These are phyloP conservation scores for Ptychodera flava DNA, from an alignment of 35 echinoderm and acorn worm genomes.

Conservation along the genomic window DNA sequence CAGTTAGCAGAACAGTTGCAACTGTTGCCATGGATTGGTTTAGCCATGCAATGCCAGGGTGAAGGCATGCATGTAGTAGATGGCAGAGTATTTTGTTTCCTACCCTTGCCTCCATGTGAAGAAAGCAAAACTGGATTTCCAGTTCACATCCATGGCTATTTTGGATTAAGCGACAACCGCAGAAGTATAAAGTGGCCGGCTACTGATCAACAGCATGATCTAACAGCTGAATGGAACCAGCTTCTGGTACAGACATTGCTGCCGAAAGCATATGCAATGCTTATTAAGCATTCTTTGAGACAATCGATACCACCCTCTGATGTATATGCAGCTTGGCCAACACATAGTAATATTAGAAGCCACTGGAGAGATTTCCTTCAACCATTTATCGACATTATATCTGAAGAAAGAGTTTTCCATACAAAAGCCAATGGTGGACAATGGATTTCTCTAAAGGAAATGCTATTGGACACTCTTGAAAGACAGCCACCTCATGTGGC, in stretches of 20 bases:
- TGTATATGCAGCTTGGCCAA: constrained; percentile 73
- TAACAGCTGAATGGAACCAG: constrained; percentile 65
- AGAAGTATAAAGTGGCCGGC: constrained; percentile 79
- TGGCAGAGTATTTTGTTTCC: constrained; percentile 90
- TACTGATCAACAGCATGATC: constrained; percentile 50
- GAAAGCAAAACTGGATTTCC: constrained; percentile 68
- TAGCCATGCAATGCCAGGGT: constrained; percentile 31
- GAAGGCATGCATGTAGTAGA: neutral
- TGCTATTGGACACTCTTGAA: neutral
- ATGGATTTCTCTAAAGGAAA: neutral
- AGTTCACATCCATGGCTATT: constrained; percentile 90
- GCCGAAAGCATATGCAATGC: constrained; percentile 52
- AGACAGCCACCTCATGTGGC: neutral
- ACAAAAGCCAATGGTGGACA: constrained; percentile 10
- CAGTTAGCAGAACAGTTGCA: constrained; percentile 29
- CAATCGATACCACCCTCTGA: neutral
- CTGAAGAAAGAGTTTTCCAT: constrained; percentile 45
- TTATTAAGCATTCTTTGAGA: neutral
- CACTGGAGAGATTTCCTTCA: constrained; percentile 50
- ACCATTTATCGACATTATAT: constrained; percentile 31
- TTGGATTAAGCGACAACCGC: constrained; percentile 73
- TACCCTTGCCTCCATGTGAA: constrained; percentile 57
- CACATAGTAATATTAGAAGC: neutral
- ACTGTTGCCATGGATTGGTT: constrained; percentile 65
- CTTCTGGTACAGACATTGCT: constrained; percentile 55